Evolutionary conservation across 2,888 invertebrate species (phyloP).

Genomic region (Xylophagus ater): DNA sequence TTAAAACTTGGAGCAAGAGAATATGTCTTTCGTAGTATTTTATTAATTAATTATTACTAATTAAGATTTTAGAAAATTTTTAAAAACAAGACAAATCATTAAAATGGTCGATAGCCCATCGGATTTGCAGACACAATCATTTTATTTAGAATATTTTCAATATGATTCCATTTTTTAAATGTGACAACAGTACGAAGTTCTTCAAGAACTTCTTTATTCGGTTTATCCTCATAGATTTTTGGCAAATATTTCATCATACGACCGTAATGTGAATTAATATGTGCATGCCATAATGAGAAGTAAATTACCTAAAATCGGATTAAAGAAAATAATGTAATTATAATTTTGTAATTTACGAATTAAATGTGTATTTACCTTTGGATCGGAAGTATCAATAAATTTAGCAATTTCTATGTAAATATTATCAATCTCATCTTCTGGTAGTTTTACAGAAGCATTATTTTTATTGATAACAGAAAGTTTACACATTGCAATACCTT

Average conservation of each 20-base stretch:
- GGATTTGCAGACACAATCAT: conserved; percentile 32
- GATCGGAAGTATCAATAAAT: conserved; percentile 67
- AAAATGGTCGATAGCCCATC: conserved; percentile 33
- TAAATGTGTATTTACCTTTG: conserved; percentile 47
- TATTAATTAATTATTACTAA: too few species aligned
- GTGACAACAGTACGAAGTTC: conserved; percentile 29
- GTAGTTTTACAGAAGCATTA: conserved; percentile 30
- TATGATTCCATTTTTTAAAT: conserved; percentile 31
- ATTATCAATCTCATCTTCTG: conserved; percentile 48
- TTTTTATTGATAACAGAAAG: conserved; percentile 40
- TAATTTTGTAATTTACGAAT: too few species aligned
- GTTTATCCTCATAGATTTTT: conserved; percentile 73
- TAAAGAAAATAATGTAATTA: conserved; percentile 3
- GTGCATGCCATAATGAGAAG: conserved; percentile 75
- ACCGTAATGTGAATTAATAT: conserved; percentile 67
- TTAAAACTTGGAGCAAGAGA: too few species aligned
- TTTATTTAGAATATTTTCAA: conserved; percentile 28
- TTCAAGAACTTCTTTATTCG: conserved; percentile 50
- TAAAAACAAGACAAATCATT: conserved; percentile 14
- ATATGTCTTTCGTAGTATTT: too few species aligned
- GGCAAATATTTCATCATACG: conserved; percentile 63
- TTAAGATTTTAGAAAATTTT: too few species aligned
- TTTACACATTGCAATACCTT: conserved; percentile 61
- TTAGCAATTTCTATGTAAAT: conserved; percentile 62
- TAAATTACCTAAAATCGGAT: conserved; percentile 48